Evolutionary conservation across 2,797 vertebrate species (phyloP).

Genomic region (Sebastolobus alascanus): DNA sequence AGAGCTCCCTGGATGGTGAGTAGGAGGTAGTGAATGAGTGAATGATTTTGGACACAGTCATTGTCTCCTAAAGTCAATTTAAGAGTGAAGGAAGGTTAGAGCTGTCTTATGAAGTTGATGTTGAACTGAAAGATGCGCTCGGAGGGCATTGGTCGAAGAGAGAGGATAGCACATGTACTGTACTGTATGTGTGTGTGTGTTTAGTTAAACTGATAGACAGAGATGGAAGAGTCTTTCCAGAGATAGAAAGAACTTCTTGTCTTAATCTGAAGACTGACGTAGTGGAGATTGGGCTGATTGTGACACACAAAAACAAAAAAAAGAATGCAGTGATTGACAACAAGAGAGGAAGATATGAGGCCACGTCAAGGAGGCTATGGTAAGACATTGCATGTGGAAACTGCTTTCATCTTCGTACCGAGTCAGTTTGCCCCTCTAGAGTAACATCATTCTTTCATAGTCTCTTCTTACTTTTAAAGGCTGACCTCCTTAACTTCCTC

Average conservation of each 20-base stretch:
- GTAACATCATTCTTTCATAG: constrained; percentile 41
- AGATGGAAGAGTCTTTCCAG: constrained; percentile 48
- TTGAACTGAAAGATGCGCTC: constrained; percentile 33
- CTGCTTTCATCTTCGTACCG: not conserved
- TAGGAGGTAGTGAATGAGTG: too few relatives aligned
- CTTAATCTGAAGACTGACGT: constrained; percentile 23
- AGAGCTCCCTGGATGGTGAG: too few relatives aligned
- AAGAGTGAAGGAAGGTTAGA: constrained; percentile 28
- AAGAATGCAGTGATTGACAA: constrained; percentile 32
- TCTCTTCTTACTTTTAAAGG: constrained; percentile 31
- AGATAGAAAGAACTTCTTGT: constrained; percentile 31
- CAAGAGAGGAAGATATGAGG: not conserved
- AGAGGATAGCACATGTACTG: not conserved
- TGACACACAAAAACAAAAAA: constrained; percentile 30
- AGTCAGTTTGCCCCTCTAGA: constrained; percentile 5
- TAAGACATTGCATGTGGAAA: constrained; percentile 31
- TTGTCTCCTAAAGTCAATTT: constrained; percentile 29
- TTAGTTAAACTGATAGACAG: constrained; percentile 34
- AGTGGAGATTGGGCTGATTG: not conserved
- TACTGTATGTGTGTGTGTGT: not conserved
- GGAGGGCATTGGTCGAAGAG: not conserved
- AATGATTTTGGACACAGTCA: too few relatives aligned
- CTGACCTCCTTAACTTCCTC: constrained; percentile 48
- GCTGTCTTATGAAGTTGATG: constrained; percentile 42
- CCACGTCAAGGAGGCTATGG: not conserved